phyloP scores from a whole-genome alignment of 2,797 vertebrate species.

The Scleropages formosus region DNA sequence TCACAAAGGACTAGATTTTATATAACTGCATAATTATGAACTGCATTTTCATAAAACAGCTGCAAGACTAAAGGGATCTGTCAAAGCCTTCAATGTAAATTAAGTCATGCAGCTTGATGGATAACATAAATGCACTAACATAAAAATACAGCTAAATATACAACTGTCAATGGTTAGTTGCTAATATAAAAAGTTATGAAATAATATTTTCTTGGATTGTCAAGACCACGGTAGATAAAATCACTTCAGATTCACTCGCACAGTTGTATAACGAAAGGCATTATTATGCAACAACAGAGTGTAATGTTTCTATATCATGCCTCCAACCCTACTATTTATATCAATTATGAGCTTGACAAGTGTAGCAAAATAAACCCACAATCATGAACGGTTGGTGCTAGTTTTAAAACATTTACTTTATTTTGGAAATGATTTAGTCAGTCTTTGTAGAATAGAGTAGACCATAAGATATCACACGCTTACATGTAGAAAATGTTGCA shows the following conservation, averaged over 20 bases:
- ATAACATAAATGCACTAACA: background rate
- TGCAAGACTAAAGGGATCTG: too few relatives aligned
- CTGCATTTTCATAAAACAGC: background rate
- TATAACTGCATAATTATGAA: background rate
- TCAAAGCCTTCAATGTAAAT: background rate
- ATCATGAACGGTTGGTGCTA: background rate
- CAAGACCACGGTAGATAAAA: background rate
- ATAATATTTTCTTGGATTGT: background rate
- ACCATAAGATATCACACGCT: background rate
- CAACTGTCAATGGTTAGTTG: background rate
- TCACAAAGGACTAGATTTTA: background rate
- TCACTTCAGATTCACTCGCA: conserved; percentile 9
- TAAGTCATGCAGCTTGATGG: background rate
- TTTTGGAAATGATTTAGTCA: background rate
- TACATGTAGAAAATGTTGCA: too few relatives aligned
- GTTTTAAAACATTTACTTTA: background rate
- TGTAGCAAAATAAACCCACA: background rate
- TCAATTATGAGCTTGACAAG: background rate
- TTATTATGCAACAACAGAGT: background rate
- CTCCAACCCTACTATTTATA: conserved; percentile 11
- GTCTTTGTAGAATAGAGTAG: background rate
- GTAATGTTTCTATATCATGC: background rate
- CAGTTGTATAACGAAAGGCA: conserved; percentile 14
- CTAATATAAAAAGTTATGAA: background rate
- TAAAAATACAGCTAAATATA: background rate